Evolutionary conservation across 2,888 invertebrate genomes (phyloP).

Genomic region (Cremastobaeus sp.): DNA sequence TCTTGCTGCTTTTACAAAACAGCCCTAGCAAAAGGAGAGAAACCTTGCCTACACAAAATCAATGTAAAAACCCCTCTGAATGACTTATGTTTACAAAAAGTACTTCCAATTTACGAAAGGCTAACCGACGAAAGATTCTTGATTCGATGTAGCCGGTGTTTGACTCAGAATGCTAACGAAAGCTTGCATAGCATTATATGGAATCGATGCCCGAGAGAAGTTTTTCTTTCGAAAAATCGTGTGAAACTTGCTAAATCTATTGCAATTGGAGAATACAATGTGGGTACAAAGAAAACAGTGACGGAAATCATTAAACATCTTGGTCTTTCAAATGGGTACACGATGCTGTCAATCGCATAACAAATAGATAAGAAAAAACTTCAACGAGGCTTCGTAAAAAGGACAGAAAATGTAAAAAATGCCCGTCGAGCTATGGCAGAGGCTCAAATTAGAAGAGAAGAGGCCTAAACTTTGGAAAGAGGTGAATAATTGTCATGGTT

Average conservation of each 20-base stretch:
- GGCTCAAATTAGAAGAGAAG: too few species aligned
- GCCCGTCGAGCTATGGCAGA: too few species aligned
- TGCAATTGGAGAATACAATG: neutral
- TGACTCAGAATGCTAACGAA: slow-evolving; percentile 44
- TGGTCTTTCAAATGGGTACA: neutral
- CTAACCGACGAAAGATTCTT: slow-evolving; percentile 18
- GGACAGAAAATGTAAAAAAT: too few species aligned
- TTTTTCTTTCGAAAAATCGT: neutral
- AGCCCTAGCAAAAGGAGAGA: slow-evolving; percentile 20
- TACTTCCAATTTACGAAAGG: slow-evolving; percentile 24
- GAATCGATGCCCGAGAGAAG: slow-evolving; percentile 37
- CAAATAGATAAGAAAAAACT: too few species aligned
- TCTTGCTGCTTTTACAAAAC: slow-evolving; percentile 41
- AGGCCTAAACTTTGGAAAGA: too few species aligned
- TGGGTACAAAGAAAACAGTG: neutral
- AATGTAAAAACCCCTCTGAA: slow-evolving; percentile 11
- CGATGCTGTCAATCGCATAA: too few species aligned
- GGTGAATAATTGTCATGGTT: too few species aligned
- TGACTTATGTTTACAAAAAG: slow-evolving; percentile 12
- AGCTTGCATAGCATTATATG: slow-evolving; percentile 46
- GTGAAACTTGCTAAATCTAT: neutral
- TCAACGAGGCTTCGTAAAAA: too few species aligned
- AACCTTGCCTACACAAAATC: slow-evolving; percentile 17
- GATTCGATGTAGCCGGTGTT: slow-evolving; percentile 23
- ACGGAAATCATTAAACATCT: neutral